Base-by-base conservation (phyloP, 2,888 invertebrate genomes). In the Drosophila atroscutellata region DNA sequence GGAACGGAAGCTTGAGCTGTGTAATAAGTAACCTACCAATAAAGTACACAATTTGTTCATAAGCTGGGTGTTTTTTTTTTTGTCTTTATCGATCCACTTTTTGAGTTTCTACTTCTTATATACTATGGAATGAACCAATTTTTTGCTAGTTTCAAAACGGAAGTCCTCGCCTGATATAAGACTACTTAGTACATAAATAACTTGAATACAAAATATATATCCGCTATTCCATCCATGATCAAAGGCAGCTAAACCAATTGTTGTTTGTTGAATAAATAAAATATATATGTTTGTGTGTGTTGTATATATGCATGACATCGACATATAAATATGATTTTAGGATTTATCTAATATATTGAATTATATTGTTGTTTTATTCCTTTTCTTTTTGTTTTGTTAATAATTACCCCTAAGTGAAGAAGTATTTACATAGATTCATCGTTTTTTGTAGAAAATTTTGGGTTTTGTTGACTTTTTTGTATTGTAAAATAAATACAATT, bases 111-210 rank as follows among this genome's bases (percentile, higher is more conserved):
- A 36, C 36, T 59, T 51, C 75, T 79, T 80, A 77, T 66, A 42
- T 56, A 52, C 89, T 83, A 84, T 89, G 89, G 83, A 89, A 84
- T 84, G 89, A 83, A 76, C 89, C 76, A 89, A 89, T 72, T 55
- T 47, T 60, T 42, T 65, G 45, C 61, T 63, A 63, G 51, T 63
- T 75, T 65, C 49, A 51, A 59, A 75, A 65, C 64, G 47, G 56
- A 79, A 69, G 47, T 39, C 57, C 58, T 52, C 59, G 60, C 52
- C 59, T 45, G 52, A 47, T 49, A 72, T 76, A 73, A 73, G 60
- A 57, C 79, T 80, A 75, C 69, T 80, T 80, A 80, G 75, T 70
- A 45, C 56, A 60, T 77, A 77, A 58, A 63, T 62, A 73, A 74
- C 65, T 78, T 75, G 61, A 79, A 77, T 77, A 75, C 58, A 79